Base-by-base conservation (phyloP, 2,113 vertebrate species). In the Semnornis frantzii region DNA sequence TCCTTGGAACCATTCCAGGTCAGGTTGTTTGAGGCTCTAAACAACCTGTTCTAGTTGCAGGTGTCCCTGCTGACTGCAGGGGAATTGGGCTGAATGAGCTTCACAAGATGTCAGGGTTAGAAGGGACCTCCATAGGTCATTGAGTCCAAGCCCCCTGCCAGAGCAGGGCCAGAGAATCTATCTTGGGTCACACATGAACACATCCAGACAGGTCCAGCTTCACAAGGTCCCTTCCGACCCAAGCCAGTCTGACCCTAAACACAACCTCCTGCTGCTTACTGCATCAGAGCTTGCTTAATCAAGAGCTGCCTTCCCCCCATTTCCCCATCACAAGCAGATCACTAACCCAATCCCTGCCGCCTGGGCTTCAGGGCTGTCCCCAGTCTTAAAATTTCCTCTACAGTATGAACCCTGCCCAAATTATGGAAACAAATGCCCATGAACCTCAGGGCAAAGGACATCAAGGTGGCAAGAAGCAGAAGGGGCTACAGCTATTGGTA, bases 201-300 rank as follows among this genome's bases (percentile, higher is more conserved):
- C 14, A 24, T 52, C 50, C 50, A 52, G 50, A 24, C 50, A 52
- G 21, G 11, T 52, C 20, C 20, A 52, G 21, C 44, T 46, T 46
- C 44, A 46, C 44, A 55, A 55, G 54, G 25, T 55, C 13, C 54
- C 54, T 55, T 55, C 54, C 54, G 28, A 55, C 13, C 54, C 54
- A 55, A 55, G 8, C 54, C 54, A 28, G 24, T 55, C 54, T 55
- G 54, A 55, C 13, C 27, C 54, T 55, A 55, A 77, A 25, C 12
- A 39, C 87, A 65, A 12, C 28, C 46, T 79, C 64, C 58, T 42
- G 44, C 78, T 15, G 23, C 55, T 50, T n/a, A 6, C 57, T 24
- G 19, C 58, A 7, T 6, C 1, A 4, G 2, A 34, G 5, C 30
- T 24, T 6, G 23, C 39, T 23, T 2, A 12, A 52, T 33, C 37